These are phyloP conservation scores for Ceratotherium simum DNA, from an alignment of 2,113 vertebrate species.

Conservation along the genomic window DNA sequence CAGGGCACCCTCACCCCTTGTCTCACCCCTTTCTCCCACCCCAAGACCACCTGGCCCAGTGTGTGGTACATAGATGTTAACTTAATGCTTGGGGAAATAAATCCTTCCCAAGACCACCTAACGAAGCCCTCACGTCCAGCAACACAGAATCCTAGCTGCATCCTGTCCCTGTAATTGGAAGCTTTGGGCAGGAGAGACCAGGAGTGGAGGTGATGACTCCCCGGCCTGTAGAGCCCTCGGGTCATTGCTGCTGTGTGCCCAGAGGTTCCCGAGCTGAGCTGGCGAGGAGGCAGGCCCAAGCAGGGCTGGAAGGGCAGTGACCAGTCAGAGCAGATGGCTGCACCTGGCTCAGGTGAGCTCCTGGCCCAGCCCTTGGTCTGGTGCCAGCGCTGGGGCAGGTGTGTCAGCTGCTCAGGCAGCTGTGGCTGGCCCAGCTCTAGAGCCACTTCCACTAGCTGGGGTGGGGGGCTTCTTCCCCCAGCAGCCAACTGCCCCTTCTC, in stretches of 20 bases:
- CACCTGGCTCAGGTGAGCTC: conserved; percentile 45
- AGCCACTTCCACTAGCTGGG: not conserved
- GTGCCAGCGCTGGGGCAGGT: not conserved
- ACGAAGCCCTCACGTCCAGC: not conserved
- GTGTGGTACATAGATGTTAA: not conserved
- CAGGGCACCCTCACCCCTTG: not conserved
- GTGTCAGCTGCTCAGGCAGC: not conserved
- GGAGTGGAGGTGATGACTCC: not conserved
- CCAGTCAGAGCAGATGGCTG: not conserved
- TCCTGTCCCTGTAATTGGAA: not conserved
- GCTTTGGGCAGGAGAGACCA: not conserved
- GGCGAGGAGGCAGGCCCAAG: not conserved
- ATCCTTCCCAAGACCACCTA: not conserved
- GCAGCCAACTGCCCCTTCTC: not conserved
- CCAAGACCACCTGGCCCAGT: not conserved
- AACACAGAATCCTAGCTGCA: too few relatives aligned
- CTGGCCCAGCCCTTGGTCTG: not conserved
- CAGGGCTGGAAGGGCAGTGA: not conserved
- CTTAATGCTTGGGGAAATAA: not conserved
- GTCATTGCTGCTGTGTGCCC: not conserved
- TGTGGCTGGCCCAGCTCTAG: not conserved
- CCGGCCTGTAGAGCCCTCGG: not conserved
- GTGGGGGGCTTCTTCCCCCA: not conserved
- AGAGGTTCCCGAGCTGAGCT: not conserved
- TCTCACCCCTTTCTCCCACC: not conserved